Base-by-base conservation (phyloP, 2,113 vertebrate species). In the Atherinomorus stipes region DNA sequence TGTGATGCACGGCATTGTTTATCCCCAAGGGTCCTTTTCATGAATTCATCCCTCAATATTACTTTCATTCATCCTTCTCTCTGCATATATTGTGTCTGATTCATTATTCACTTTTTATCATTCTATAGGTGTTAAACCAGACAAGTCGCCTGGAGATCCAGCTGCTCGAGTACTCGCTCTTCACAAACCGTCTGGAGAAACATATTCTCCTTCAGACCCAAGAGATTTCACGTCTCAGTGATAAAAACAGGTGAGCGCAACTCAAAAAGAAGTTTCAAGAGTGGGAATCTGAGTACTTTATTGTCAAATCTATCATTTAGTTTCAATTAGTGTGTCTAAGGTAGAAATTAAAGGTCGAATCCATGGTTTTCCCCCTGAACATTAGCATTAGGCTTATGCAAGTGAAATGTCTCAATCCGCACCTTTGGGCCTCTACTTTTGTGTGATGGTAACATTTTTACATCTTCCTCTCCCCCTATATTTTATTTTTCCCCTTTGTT, bases 61-160 rank as follows among this genome's bases (percentile, higher is more conserved):
- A 1, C 26, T 45, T 2, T 22, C 25, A 22, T 52, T 42, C 19
- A 54, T 34, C 28, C n/a, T 28, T 66, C 2, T 59, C 19, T 58
- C 21, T 34, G 26, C 19, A 3, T 3, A 22, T 7, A 21, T 4
- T 64, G 18, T 1, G 52, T 67, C 34, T 5, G 3, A 44, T 15
- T 54, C 40, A 37, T 7, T 61, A 66, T 31, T 28, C 42, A 21
- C 21, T 3, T 62, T 64, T 45, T 22, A 25, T 64, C 58, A 25
- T 54, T 59, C 45, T 45, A n/a, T 71, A 96, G 95, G 93, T 96
- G 59, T 81, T 95, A 67, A 96, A 95, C 76, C 95, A 96, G 77
- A 95, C 94, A 5, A 94, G 93, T 47, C 92, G 94, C 59, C 80
- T 96, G 71, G 94, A 95, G 90, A 94, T 95, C 62, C 95, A 95